Evolutionary conservation across 2,888 invertebrate genomes (phyloP), one percentile per base, ranked within the genome.

Genomic region (Harmothoe impar): DNA sequence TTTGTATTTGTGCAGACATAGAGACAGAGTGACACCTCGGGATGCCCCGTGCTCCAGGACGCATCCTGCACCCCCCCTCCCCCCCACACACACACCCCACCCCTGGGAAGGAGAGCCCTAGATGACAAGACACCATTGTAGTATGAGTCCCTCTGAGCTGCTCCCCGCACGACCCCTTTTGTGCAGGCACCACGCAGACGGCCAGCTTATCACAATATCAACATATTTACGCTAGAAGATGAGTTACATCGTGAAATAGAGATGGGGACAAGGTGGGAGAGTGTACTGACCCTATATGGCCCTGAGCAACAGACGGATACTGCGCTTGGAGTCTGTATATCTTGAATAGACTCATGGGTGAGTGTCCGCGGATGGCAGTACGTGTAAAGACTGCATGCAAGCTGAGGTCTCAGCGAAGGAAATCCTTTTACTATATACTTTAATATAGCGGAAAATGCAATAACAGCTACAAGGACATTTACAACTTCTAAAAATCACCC

Each of bases 221-320:
- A 72, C 25, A 72, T 72, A 29, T 72, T 72, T 72, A 72, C 31
- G 72, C 72, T 72, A 15, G 25, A 25, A 72, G 72, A 72, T 72
- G 72, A 72, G 72, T 72, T 72, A 72, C 72, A 72, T n/a, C 3
- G 62, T n/a, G 25, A 62, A n/a, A n/a, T 20, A 3, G 62, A 62
- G 62, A 62, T 20, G 5, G 3, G 25, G 62, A n/a, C 3, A n/a
- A 20, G 23, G 20, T 5, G 25, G 62, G 20, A 15, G 62, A 3
- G 23, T 62, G 62, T 20, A 12, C 62, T 62, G 25, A n/a, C 20
- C 62, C 62, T 62, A 15, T n/a, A n/a, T 43, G 10, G 43, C 43
- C 43, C 10, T 43, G 43, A 43, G 43, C 43, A 43, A 10, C 17
- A 7, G 17, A 29, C 15, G 29, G 29, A 29, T 29, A 15, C 0